Evolutionary conservation across 1,140 invertebrate species (phyloP), one percentile per base, ranked within the genome.

Genomic region (Eurosta solidaginis): DNA sequence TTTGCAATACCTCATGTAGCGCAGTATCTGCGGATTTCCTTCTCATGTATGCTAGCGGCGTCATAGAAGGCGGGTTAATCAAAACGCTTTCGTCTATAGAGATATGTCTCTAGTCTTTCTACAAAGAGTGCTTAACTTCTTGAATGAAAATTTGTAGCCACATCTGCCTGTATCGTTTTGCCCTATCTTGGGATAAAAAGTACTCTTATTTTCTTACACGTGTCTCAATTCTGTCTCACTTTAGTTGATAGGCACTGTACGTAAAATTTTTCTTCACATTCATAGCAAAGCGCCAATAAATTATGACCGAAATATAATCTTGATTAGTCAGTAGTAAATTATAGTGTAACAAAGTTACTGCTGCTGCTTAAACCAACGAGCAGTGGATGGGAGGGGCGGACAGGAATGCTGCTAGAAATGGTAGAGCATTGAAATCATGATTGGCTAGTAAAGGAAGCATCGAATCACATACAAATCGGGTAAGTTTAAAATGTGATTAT

Each of bases 301-400:
- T 68, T 68, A 68, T 68, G 59, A 29, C 59, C 59, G 59, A 68
- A 68, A 68, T 68, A 68, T 40, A 68, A 68, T 68, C 59, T 68
- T 68, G 59, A 68, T 68, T 68, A 42, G 59, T n/a, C 33, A 3
- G 33, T 68, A 22, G 59, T 68, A 68, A 68, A 68, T 68, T 68
- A 68, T 68, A 68, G 59, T 68, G 59, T n/a, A 36, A 68, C 59
- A 68, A n/a, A 68, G 59, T 68, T 40, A 40, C 59, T 33, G 33
- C 25, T 17, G n/a, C 25, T 1, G 27, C 33, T 68, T 20, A 17
- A 5, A 20, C 27, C 12, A 29, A 10, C 33, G 25, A 7, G 29
- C 1, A 29, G 22, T 1, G 27, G 4, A 14, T 4, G 9, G 25
- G 5, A 17, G 5, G 27, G 17, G 22, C 10, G 22, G 49, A 0